These are phyloP conservation scores for Champsocephalus gunnari DNA, from an alignment of 2,797 vertebrate genomes.

Conservation along the genomic window DNA sequence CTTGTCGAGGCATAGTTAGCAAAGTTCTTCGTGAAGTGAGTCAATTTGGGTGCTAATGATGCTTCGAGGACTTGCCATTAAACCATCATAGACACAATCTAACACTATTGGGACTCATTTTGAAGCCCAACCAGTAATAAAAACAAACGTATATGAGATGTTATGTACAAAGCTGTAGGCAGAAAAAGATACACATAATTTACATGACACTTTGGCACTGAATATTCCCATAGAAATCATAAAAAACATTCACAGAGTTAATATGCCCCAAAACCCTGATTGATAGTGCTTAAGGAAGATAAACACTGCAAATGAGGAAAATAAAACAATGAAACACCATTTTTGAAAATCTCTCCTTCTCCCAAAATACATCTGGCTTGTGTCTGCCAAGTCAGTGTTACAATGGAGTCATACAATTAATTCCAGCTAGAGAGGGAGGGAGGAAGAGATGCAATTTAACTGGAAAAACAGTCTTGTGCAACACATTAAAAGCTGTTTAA, in stretches of 20 bases:
- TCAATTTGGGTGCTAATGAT: slow-evolving; percentile 2
- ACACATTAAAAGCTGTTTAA: slow-evolving; percentile 7
- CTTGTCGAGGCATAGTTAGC: background rate
- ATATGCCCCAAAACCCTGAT: slow-evolving; percentile 22
- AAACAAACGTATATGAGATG: background rate
- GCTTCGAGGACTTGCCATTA: background rate
- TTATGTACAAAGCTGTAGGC: slow-evolving; percentile 1
- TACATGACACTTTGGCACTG: slow-evolving; percentile 16
- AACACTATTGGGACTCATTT: background rate
- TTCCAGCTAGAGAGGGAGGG: slow-evolving; percentile 25
- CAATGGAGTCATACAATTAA: slow-evolving; percentile 48
- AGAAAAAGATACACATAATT: slow-evolving; percentile 7
- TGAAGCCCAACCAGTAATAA: slow-evolving; percentile 2
- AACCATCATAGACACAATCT: slow-evolving; percentile 4
- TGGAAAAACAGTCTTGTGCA: slow-evolving; percentile 30
- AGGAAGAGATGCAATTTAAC: slow-evolving; percentile 35
- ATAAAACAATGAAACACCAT: slow-evolving; percentile 34
- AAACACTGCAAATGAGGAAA: slow-evolving; percentile 35
- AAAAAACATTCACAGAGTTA: slow-evolving; percentile 34
- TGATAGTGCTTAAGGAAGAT: slow-evolving; percentile 33
- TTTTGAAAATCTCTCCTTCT: slow-evolving; percentile 26
- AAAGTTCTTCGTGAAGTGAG: background rate
- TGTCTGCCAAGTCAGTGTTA: slow-evolving; percentile 47
- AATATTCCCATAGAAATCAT: slow-evolving; percentile 15
- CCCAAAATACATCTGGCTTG: slow-evolving; percentile 50